phyloP scores from a whole-genome alignment of 2,797 vertebrate genomes.

The Clarias pachynema region DNA sequence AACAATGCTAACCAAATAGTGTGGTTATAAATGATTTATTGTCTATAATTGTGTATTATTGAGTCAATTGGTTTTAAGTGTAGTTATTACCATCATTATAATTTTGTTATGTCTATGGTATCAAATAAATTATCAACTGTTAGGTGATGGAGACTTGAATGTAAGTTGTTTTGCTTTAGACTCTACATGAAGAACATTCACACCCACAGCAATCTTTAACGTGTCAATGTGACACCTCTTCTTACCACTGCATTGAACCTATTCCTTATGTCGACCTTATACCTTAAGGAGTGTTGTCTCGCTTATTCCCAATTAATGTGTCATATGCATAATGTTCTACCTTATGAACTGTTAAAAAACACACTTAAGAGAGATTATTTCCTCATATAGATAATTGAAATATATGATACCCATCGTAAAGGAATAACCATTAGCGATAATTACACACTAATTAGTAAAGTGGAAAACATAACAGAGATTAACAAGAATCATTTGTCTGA shows the following conservation, averaged over 20 bases:
- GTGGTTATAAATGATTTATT: neutral
- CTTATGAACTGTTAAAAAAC: slow-evolving; percentile 26
- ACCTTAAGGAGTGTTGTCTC: neutral
- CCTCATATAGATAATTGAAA: slow-evolving; percentile 51
- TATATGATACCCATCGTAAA: slow-evolving; percentile 48
- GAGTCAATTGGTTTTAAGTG: neutral
- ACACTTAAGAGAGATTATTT: slow-evolving; percentile 35
- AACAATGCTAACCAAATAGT: no score
- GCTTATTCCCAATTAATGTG: neutral
- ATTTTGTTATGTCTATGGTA: neutral
- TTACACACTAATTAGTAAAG: slow-evolving; percentile 54
- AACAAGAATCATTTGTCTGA: slow-evolving; percentile 24
- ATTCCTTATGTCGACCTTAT: neutral
- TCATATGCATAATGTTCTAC: neutral
- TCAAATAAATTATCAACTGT: neutral
- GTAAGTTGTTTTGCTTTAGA: neutral
- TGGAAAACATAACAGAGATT: slow-evolving; percentile 43
- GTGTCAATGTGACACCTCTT: neutral
- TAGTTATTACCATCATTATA: neutral
- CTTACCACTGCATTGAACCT: neutral
- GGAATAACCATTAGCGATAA: slow-evolving; percentile 52
- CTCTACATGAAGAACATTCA: neutral
- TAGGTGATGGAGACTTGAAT: neutral
- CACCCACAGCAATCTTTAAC: neutral
- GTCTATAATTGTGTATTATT: neutral